Percentiles rank a stretch among this genome's conserved stretches.
Conservation (phyloP, 2,113 vertebrate genomes). For the Amphiprion percula region DNA sequence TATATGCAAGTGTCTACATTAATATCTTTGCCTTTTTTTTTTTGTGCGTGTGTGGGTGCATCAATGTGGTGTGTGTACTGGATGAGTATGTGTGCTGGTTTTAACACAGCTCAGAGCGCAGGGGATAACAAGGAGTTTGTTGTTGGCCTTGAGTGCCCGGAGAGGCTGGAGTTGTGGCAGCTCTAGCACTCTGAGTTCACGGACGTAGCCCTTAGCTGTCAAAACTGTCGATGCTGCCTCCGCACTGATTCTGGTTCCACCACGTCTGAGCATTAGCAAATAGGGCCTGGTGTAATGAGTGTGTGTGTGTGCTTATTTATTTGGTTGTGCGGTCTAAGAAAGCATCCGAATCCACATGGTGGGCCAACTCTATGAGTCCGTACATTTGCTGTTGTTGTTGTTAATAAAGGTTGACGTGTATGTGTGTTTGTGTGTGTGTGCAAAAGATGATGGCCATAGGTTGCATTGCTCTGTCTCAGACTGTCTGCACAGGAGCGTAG, state of each 20-base stretch:
- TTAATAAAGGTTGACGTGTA: conserved; percentile 23
- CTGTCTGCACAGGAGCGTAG: conserved; percentile 45
- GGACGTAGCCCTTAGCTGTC: conserved; percentile 85
- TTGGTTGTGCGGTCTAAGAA: conserved; percentile 36
- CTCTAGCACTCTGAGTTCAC: conserved; percentile 80
- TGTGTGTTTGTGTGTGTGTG: conserved; percentile 17
- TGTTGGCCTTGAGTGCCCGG: conserved; percentile 80
- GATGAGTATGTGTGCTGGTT: conserved; percentile 35
- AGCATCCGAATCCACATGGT: conserved; percentile 45
- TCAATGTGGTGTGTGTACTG: conserved; percentile 17
- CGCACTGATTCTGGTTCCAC: conserved; percentile 73
- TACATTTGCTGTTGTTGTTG: conserved; percentile 27
- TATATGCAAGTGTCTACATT: conserved; percentile 67
- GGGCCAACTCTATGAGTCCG: conserved; percentile 46
- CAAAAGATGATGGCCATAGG: conserved; percentile 23
- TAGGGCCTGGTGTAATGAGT: conserved; percentile 66
- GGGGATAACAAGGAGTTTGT: conserved; percentile 83
- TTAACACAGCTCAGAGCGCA: conserved; percentile 69
- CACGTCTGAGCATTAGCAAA: conserved; percentile 71
- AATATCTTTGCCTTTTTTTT: conserved; percentile 54
- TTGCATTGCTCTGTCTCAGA: conserved; percentile 33
- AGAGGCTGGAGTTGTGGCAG: conserved; percentile 83
- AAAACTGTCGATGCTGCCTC: conserved; percentile 76
- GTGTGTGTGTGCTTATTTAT: conserved; percentile 39
- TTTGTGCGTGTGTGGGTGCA: conserved; percentile 65